Evolutionary conservation across 2,888 invertebrate species (phyloP).

Genomic region (Chouioia cunea): DNA sequence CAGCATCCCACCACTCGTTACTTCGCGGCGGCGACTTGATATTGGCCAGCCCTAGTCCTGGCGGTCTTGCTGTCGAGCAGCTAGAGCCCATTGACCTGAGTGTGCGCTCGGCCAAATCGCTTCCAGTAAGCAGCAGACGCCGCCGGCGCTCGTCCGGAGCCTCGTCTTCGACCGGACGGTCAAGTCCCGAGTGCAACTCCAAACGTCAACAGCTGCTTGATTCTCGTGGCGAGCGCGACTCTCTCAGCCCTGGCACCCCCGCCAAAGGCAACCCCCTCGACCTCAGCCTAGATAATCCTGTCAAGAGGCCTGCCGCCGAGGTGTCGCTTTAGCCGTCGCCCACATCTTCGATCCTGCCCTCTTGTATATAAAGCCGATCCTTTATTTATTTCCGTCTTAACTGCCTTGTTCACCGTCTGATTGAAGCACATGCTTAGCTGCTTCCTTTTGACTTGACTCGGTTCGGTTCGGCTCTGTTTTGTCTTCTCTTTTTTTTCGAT

Average conservation of each 20-base stretch:
- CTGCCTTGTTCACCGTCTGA: too few relatives aligned
- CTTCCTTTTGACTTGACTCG: background rate
- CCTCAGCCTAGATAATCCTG: constrained; percentile 56
- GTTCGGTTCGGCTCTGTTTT: background rate
- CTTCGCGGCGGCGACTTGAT: constrained; percentile 65
- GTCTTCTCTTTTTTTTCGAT: background rate
- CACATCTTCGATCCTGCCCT: background rate
- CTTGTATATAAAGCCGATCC: background rate
- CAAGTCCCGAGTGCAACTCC: constrained; percentile 27
- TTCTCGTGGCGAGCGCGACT: background rate
- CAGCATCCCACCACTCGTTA: constrained; percentile 59
- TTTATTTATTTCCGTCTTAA: too few relatives aligned
- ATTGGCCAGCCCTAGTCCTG: constrained; percentile 67
- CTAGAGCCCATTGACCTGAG: constrained; percentile 70
- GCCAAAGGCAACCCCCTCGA: constrained; percentile 65
- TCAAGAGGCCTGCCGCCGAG: constrained; percentile 56
- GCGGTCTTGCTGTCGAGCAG: constrained; percentile 68
- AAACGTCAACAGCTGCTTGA: constrained; percentile 44
- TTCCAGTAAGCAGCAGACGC: too few relatives aligned
- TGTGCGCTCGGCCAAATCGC: constrained; percentile 58
- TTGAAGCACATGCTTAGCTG: background rate
- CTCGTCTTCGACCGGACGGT: too few relatives aligned
- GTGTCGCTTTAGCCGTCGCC: constrained; percentile 33
- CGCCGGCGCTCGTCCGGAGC: too few relatives aligned
- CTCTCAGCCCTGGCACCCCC: constrained; percentile 49